A percentile compares a stretch with the other conserved stretches of the same genome.
Conservation (phyloP, 2,888 invertebrate genomes). For the Pinctada fucata region DNA sequence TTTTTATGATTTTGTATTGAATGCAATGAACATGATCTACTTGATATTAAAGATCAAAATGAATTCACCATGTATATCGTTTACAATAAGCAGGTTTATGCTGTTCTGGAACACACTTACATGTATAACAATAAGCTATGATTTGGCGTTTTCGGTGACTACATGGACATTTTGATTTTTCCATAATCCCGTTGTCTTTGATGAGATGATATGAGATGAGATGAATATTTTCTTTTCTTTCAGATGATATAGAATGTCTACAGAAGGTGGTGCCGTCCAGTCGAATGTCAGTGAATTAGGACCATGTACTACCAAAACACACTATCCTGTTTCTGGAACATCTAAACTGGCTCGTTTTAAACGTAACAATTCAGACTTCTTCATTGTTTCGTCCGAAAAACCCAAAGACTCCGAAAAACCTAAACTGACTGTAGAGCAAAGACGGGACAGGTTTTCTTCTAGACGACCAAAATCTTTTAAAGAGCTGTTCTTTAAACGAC, state of each 20-base stretch:
- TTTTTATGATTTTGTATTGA: too few relatives aligned
- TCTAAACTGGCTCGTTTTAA: background rate
- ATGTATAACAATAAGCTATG: too few relatives aligned
- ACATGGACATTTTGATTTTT: too few relatives aligned
- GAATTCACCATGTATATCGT: too few relatives aligned
- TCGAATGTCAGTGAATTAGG: background rate
- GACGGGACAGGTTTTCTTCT: constrained; percentile 15
- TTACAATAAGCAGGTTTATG: too few relatives aligned
- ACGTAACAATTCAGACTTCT: constrained; percentile 11
- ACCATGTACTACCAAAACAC: background rate
- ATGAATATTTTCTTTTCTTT: too few relatives aligned
- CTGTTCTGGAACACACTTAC: too few relatives aligned
- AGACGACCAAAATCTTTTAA: constrained; percentile 30
- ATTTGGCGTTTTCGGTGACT: too few relatives aligned
- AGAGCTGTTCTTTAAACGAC: constrained; percentile 34
- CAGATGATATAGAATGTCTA: background rate
- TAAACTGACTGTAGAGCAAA: constrained; percentile 16
- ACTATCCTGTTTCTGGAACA: background rate
- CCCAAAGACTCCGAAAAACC: background rate
- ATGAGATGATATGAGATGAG: too few relatives aligned
- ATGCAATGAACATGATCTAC: too few relatives aligned
- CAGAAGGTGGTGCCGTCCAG: background rate
- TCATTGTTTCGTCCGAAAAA: constrained; percentile 9
- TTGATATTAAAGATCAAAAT: too few relatives aligned
- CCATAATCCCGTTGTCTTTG: too few relatives aligned